Evolutionary conservation across 2,113 vertebrate species (phyloP).

Genomic region (Nannospalax galili): DNA sequence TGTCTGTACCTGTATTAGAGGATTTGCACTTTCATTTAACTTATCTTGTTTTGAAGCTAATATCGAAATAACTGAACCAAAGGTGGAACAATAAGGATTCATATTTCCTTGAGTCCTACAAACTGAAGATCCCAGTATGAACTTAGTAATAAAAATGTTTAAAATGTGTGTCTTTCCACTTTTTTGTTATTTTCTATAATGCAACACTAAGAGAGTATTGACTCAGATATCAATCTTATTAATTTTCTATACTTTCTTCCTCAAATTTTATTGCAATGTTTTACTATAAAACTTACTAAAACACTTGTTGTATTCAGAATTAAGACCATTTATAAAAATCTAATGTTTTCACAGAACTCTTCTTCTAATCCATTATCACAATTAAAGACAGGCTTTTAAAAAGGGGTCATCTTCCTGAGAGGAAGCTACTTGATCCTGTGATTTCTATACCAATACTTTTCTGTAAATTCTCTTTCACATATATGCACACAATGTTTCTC

Average conservation of each 20-base stretch:
- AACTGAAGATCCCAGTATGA: neutral
- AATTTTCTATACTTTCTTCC: neutral
- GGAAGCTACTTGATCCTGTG: neutral
- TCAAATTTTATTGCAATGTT: neutral
- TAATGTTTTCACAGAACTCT: neutral
- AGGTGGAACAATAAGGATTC: neutral
- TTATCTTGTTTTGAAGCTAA: neutral
- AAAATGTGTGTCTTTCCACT: neutral
- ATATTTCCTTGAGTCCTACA: neutral
- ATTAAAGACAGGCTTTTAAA: neutral
- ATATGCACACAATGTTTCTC: neutral
- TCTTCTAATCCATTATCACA: neutral
- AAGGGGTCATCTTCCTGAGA: neutral
- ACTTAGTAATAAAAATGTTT: too few species aligned
- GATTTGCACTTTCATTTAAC: neutral
- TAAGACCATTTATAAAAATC: neutral
- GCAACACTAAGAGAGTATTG: neutral
- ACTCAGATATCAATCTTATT: neutral
- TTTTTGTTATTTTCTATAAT: neutral
- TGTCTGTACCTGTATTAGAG: neutral
- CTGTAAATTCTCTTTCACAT: neutral
- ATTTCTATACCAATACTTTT: neutral
- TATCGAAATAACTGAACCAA: neutral
- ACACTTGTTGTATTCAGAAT: neutral
- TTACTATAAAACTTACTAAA: neutral